Base-by-base conservation (phyloP, 1,140 invertebrate genomes). In the Aradophagus sp. region DNA sequence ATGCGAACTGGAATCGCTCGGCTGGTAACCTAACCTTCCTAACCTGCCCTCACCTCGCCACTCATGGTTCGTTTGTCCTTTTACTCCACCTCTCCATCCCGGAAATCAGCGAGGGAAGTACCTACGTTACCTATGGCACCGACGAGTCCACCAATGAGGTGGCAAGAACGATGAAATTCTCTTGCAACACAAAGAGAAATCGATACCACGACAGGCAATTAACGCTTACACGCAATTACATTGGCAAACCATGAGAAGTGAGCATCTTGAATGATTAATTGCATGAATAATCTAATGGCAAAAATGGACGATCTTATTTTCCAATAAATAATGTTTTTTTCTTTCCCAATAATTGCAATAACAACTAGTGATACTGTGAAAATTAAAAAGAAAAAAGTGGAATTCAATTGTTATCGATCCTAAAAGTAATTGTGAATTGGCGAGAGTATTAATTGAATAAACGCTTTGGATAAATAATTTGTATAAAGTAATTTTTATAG, bases 1-100 rank as follows among this genome's bases (percentile, higher is more conserved):
- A 83, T 79, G 77, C 70, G 75, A 78, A 80, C 74, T 75, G 63
- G 68, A 76, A 80, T 76, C 75, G 73, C 55, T 77, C 74, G 34
- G 69, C 50, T 73, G 62, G 56, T 75, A 77, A 79, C 77, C 79
- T 80, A 79, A 77, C 77, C 72, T 69, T 68, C 68, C 65, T 68
- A 68, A 48, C 50, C 61, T 68, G 48, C 50, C 61, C 55, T 65
- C 67, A 73, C 56, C 53, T 75, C 66, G 42, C 69, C 69, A 62
- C 53, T 72, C 69, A 72, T 66, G 69, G 68, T 67, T 74, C 61
- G 62, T 72, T 71, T 69, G 68, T 72, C 62, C 71, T 74, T 71
- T 72, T 68, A 68, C 71, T 74, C 67, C 71, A 68, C 71, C 74
- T 73, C 47, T 34, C 50, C 31, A 68, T 77, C 39, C 67, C 65